A percentile compares a stretch with the other conserved stretches of the same genome.
Conservation (phyloP, 1,140 invertebrate genomes). For the Camponotus floridanus region DNA sequence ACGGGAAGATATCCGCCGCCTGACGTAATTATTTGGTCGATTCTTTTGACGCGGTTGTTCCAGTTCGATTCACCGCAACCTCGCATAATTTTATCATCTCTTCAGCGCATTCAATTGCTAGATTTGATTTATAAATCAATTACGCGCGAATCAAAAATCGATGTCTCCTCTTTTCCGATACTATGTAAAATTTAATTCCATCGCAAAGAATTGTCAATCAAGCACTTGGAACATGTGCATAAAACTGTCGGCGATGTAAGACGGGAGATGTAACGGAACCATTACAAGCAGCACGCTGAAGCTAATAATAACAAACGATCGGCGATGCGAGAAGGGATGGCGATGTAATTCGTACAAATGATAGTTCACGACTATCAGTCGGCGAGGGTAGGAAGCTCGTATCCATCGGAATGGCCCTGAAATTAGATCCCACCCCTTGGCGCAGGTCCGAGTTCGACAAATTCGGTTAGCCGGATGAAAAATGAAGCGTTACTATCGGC, state of each 20-base stretch:
- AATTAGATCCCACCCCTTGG: conserved; percentile 83
- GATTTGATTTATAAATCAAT: background rate
- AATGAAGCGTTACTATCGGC: conserved; percentile 78
- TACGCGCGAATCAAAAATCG: background rate
- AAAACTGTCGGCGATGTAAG: background rate
- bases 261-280: conserved; percentile 69
- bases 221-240: background rate
- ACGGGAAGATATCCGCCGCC: conserved; percentile 53
- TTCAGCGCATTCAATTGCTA: background rate
- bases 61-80: conserved; percentile 17
- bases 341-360: conserved; percentile 85
- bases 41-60: conserved; percentile 53
- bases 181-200: background rate
- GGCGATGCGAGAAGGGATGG: conserved; percentile 63
- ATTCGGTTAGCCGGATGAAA: conserved; percentile 84
- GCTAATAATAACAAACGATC: conserved; percentile 85
- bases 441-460: conserved; percentile 83
- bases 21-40: conserved; percentile 64
- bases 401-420: conserved; percentile 82
- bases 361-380: conserved; percentile 80
- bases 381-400: conserved; percentile 76
- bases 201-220: background rate
- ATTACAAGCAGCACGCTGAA: conserved; percentile 71
- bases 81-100: background rate
- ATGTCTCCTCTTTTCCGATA: too few species aligned